Conservation (phyloP, 2,888 invertebrate species). For the Octonoba sinensis region DNA sequence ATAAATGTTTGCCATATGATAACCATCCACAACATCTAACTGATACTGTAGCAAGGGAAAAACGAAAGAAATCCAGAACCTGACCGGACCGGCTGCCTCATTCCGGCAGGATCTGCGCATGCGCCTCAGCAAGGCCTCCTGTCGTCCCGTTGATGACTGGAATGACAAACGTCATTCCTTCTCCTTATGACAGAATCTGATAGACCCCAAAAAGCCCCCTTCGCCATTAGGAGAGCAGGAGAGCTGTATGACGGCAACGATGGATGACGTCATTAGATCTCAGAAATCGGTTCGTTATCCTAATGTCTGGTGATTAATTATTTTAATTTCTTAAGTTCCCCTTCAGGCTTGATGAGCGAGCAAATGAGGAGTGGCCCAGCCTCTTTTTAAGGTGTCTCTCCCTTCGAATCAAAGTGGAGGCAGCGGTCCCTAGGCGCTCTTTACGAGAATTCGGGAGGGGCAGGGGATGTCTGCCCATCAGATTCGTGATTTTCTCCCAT, state of each 20-base stretch:
- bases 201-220: too few relatives aligned
- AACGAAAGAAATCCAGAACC: too few relatives aligned
- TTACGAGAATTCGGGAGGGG: conserved; percentile 47
- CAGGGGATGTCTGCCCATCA: conserved; percentile 40
- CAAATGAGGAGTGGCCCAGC: conserved; percentile 31
- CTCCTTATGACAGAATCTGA: too few relatives aligned
- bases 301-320: conserved; percentile 64
- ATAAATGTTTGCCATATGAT: too few relatives aligned
- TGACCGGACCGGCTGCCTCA: too few relatives aligned
- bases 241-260: not conserved
- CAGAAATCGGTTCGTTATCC: conserved; percentile 62
- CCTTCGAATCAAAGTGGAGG: conserved; percentile 39
- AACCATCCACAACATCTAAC: too few relatives aligned
- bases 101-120: too few relatives aligned
- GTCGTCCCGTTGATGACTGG: too few relatives aligned
- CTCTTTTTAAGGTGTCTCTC: conserved; percentile 46
- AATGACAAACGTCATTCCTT: too few relatives aligned
- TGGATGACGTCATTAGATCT: conserved; percentile 50
- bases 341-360: conserved; percentile 59
- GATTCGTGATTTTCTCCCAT: conserved; percentile 62
- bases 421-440: conserved; percentile 53
- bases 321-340: conserved; percentile 58
- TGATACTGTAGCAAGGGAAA: too few relatives aligned
- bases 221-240: too few relatives aligned
- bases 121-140: too few relatives aligned